These are phyloP conservation scores for Aradophagus sp. DNA, from an alignment of 1,140 invertebrate species.

Conservation along the genomic window DNA sequence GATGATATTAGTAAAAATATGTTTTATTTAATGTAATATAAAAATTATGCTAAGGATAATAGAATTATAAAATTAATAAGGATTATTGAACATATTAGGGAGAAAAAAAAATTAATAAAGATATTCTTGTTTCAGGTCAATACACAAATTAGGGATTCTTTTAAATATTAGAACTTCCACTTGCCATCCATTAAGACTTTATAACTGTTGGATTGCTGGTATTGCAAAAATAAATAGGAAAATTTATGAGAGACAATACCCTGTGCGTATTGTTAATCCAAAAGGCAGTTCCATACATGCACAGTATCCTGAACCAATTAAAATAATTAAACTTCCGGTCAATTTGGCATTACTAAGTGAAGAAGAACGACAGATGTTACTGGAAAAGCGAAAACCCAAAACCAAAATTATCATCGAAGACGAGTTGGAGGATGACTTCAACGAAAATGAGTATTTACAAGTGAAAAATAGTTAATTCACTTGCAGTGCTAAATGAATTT, in stretches of 20 bases:
- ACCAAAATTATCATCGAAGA: conserved; percentile 83
- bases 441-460: conserved; percentile 85
- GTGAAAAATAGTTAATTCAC: conserved; percentile 75
- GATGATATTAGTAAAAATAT: too few relatives aligned
- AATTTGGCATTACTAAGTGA: conserved; percentile 82
- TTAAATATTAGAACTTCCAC: too few relatives aligned
- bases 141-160: too few relatives aligned
- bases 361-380: conserved; percentile 79
- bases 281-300: conserved; percentile 90
- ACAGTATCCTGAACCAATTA: conserved; percentile 86
- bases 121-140: too few relatives aligned
- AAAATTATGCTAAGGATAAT: too few relatives aligned
- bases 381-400: conserved; percentile 84
- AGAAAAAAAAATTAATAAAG: too few relatives aligned
- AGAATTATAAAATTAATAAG: too few relatives aligned
- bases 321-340: conserved; percentile 89
- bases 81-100: too few relatives aligned
- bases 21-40: too few relatives aligned
- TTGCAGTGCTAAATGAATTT: too few relatives aligned
- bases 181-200: too few relatives aligned
- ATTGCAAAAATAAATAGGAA: conserved; percentile 83
- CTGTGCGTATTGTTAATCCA: conserved; percentile 83
- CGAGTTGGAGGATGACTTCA: conserved; percentile 84
- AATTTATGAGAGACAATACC: conserved; percentile 83
- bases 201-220: conserved; percentile 80